Evolutionary conservation across 2,113 vertebrate genomes (phyloP).

Genomic region (Microtus pennsylvanicus): DNA sequence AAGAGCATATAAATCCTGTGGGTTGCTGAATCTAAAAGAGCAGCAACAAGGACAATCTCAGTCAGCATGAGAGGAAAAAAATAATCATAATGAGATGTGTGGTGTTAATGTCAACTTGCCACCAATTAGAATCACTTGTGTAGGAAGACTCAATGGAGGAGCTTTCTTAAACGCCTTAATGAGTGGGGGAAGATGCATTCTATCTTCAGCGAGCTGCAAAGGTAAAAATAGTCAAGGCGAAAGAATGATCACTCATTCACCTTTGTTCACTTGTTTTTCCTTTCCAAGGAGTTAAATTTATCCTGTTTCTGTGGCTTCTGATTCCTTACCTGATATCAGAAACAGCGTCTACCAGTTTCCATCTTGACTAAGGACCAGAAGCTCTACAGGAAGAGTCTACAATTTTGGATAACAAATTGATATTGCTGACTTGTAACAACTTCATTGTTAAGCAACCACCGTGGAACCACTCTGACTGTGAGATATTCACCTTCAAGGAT

Average conservation of each 20-base stretch:
- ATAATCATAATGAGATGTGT: neutral
- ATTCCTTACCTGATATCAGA: neutral
- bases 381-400: neutral
- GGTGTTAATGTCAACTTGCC: neutral
- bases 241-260: neutral
- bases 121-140: neutral
- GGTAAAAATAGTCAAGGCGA: neutral
- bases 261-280: neutral
- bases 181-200: neutral
- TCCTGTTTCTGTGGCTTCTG: neutral
- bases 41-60: too few relatives aligned
- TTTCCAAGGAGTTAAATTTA: neutral
- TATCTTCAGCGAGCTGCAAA: neutral
- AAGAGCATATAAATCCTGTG: neutral
- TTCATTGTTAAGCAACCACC: neutral
- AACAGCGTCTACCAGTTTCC: neutral
- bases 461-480: neutral
- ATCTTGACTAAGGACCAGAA: neutral
- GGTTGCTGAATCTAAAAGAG: neutral
- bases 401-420: neutral
- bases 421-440: neutral
- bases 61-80: neutral
- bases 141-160: neutral
- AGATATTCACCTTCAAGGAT: neutral
- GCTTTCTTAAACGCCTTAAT: neutral